phyloP scores from a whole-genome alignment of 1,140 invertebrate genomes.

The Globodera rostochiensis region DNA sequence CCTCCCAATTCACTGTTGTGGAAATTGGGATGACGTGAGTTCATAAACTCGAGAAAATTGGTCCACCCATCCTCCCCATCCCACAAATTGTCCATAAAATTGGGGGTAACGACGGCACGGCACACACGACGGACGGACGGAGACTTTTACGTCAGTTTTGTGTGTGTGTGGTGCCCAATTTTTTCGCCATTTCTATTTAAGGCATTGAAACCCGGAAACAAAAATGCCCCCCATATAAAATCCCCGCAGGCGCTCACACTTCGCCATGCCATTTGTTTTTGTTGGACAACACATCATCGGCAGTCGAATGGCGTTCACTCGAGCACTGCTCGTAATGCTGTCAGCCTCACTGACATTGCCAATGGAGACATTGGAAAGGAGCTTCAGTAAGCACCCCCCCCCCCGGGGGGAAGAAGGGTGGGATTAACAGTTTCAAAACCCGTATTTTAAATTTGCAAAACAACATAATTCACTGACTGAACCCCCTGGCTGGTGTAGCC shows the following conservation, averaged over 20 bases:
- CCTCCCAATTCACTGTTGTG: neutral
- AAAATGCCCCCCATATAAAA: neutral
- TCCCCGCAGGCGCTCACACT: neutral
- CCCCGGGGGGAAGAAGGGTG: neutral
- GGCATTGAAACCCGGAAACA: neutral
- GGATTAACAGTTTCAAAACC: too few species aligned
- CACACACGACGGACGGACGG: neutral
- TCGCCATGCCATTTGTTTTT: neutral
- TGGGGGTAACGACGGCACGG: neutral
- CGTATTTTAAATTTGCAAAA: neutral
- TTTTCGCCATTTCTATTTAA: neutral
- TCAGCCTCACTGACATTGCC: conserved; percentile 13
- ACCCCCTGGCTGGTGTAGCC: neutral
- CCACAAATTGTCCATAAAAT: conserved; percentile 12
- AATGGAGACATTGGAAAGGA: conserved; percentile 24
- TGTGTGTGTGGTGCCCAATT: neutral
- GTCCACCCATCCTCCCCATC: neutral
- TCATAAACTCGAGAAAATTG: conserved; percentile 5
- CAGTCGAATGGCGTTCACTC: conserved; percentile 6
- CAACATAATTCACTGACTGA: neutral
- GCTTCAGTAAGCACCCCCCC: conserved; percentile 26
- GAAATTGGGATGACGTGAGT: neutral
- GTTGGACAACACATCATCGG: conserved; percentile 5
- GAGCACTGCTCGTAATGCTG: neutral
- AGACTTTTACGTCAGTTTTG: neutral